Conservation (phyloP, 2,888 invertebrate species). For the Mimas tiliae region DNA sequence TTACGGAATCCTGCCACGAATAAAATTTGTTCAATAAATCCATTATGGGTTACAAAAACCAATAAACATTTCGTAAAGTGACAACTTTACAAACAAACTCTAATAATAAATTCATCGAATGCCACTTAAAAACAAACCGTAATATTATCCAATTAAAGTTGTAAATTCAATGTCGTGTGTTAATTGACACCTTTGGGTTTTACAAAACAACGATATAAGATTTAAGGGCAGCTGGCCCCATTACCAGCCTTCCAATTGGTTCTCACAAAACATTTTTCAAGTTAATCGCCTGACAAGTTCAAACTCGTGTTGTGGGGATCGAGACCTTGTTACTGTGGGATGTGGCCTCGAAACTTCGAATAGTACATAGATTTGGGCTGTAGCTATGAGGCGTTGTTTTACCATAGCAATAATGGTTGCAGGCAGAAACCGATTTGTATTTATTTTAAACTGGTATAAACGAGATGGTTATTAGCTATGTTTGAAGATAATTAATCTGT, state of each 20-base stretch:
- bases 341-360: background rate
- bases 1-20: background rate
- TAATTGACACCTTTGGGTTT: constrained; percentile 22
- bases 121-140: background rate
- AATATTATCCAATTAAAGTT: background rate
- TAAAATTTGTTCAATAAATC: background rate
- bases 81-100: background rate
- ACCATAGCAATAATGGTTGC: background rate
- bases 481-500: too few relatives aligned
- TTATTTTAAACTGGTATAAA: too few relatives aligned
- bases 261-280: constrained; percentile 58
- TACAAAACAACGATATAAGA: constrained; percentile 33
- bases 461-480: too few relatives aligned
- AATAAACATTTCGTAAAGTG: constrained; percentile 3
- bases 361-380: background rate
- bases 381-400: background rate
- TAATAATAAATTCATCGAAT: background rate
- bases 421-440: background rate
- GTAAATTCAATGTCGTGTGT: background rate
- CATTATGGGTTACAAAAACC: background rate
- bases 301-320: background rate
- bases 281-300: constrained; percentile 48
- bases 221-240: constrained; percentile 38
- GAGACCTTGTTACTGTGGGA: background rate
- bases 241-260: constrained; percentile 50